phyloP scores from a whole-genome alignment of 92 coral and sea anemone genomes.

The Zoanthus sansibaricus region DNA sequence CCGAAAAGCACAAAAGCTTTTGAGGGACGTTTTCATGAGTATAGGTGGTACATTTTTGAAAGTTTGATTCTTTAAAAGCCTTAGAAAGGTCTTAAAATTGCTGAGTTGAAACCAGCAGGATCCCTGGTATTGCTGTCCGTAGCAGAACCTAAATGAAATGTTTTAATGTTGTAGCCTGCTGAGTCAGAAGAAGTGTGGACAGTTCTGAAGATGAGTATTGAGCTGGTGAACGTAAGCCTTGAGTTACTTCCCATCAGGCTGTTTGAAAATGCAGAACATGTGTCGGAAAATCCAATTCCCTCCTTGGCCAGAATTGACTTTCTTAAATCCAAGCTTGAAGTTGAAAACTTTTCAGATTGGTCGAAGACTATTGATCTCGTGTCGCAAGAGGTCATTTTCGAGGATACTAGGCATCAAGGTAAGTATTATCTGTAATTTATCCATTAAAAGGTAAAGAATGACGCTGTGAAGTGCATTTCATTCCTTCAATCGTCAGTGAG shows the following conservation, averaged over 20 bases:
- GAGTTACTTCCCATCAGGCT: slow-evolving; percentile 87
- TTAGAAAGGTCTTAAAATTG: too few relatives aligned
- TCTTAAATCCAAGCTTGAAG: slow-evolving; percentile 92
- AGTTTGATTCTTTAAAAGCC: too few relatives aligned
- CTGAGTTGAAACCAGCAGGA: too few relatives aligned
- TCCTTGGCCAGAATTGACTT: slow-evolving; percentile 96
- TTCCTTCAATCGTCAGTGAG: too few relatives aligned
- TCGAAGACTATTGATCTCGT: slow-evolving; percentile 95
- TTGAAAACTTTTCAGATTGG: slow-evolving; percentile 97
- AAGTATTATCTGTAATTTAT: background rate
- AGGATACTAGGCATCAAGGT: slow-evolving; percentile 93
- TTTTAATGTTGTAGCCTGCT: slow-evolving; percentile 66
- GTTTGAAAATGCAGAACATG: slow-evolving; percentile 80
- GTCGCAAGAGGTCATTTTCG: slow-evolving; percentile 93
- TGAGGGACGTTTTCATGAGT: too few relatives aligned
- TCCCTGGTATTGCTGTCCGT: background rate
- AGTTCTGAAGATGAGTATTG: slow-evolving; percentile 85
- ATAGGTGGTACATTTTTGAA: too few relatives aligned
- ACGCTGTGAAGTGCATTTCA: background rate
- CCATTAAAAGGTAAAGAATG: background rate
- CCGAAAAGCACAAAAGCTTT: too few relatives aligned
- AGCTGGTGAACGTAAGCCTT: slow-evolving; percentile 90
- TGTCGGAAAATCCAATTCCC: slow-evolving; percentile 58
- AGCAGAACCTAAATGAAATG: background rate
- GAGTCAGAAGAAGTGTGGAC: slow-evolving; percentile 94